Conservation (phyloP, 2,888 invertebrate genomes). For the Apodemia hepburni region DNA sequence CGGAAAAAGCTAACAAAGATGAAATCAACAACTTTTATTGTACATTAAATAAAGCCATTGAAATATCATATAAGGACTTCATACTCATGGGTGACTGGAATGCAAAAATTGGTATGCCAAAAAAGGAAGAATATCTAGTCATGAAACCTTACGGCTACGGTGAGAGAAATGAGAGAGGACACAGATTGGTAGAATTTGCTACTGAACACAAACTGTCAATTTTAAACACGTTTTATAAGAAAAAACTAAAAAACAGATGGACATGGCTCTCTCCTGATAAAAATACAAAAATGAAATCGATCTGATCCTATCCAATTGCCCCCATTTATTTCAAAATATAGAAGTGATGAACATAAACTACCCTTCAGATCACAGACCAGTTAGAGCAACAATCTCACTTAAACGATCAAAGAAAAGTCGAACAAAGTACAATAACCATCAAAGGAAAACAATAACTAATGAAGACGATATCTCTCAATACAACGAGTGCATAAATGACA, state of each 20-base stretch:
- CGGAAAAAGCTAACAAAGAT: not conserved
- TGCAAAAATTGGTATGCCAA: not conserved
- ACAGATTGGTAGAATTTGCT: not conserved
- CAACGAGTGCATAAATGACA: not conserved
- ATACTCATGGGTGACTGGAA: not conserved
- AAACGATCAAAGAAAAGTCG: slow-evolving; percentile 15
- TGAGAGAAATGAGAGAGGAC: not conserved
- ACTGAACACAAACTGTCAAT: not conserved
- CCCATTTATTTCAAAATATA: slow-evolving; percentile 20
- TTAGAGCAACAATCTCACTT: slow-evolving; percentile 2
- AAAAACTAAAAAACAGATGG: not conserved
- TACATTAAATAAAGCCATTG: not conserved
- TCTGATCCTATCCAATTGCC: not conserved
- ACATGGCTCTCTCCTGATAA: not conserved
- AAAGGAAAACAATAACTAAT: not conserved
- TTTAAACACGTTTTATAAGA: not conserved
- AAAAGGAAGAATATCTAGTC: not conserved
- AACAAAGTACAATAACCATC: slow-evolving; percentile 16
- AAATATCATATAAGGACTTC: too few relatives aligned
- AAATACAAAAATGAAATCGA: not conserved
- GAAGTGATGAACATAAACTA: slow-evolving; percentile 21
- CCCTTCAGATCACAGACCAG: slow-evolving; percentile 18
- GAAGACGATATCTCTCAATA: slow-evolving; percentile 20
- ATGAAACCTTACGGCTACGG: not conserved
- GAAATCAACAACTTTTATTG: not conserved